Evolutionary conservation across 2,888 invertebrate species (phyloP), one percentile per base, ranked within the genome.

Genomic region (Pyrocoelia pectoralis): DNA sequence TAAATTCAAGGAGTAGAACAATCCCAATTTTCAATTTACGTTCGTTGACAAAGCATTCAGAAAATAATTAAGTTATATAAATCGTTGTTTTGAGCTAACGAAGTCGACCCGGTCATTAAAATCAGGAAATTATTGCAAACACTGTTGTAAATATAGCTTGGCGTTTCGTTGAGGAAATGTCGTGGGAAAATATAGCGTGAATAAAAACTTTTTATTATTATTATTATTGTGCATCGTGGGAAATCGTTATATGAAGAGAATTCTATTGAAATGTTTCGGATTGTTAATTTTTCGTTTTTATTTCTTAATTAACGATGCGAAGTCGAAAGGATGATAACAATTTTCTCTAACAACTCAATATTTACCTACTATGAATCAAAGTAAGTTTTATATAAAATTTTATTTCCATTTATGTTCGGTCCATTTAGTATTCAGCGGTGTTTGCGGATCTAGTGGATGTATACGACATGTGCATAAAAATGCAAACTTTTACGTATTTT

Each of bases 81-180:
- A 73, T 75, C 72, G 71, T 73, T 74, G 74, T 74, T 73, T 72
- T 70, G 69, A 61, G 68, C 71, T 72, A 73, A 75, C 71, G 68
- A 71, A 72, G 68, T 74, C 72, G 73, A 70, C 68, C 65, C 67
- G 66, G 68, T 74, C 73, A 72, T 73, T 74, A 74, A 72, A 73
- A 73, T 71, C 70, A 71, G 75, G 74, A 75, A 75, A 74, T 74
- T 73, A 74, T 72, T 68, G 70, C 72, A 66, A 63, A 66, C 56
- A 56, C 55, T 24, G n/a, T n/a, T 50, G 58, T 55, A 48, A 61
- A 66, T 49, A 62, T 54, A 52, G 54, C 40, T 61, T 61, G 43
- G n/a, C 52, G 46, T 48, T 28, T 13, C 49, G 13, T n/a, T n/a
- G n/a, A n/a, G 41, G 41, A 57, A 57, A 57, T 49, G 53, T 14